phyloP scores from a whole-genome alignment of 2,888 invertebrate genomes.

The Buathra laborator region DNA sequence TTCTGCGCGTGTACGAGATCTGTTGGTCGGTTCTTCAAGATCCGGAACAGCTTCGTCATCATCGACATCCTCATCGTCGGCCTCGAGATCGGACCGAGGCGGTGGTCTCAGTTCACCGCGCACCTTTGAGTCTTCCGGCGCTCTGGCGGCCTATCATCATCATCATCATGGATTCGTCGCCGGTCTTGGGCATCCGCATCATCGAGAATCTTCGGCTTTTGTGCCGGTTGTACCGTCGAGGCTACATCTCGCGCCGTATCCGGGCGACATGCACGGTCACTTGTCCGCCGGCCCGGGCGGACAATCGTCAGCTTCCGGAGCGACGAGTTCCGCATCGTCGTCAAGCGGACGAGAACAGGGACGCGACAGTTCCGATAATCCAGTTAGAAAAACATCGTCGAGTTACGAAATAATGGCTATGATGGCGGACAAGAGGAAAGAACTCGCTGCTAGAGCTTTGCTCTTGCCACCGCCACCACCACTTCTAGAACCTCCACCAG shows the following conservation, averaged over 20 bases:
- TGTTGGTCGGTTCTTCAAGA: constrained; percentile 76
- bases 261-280: constrained; percentile 90
- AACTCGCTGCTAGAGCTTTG: constrained; percentile 89
- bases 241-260: constrained; percentile 91
- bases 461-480: constrained; percentile 89
- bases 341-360: constrained; percentile 75
- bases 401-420: constrained; percentile 94
- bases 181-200: constrained; percentile 86
- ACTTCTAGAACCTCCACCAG: constrained; percentile 88
- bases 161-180: constrained; percentile 85
- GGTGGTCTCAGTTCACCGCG: constrained; percentile 85
- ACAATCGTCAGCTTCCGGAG: constrained; percentile 43
- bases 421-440: constrained; percentile 96
- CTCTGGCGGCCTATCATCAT: constrained; percentile 89
- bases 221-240: constrained; percentile 95
- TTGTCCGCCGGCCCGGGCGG: constrained; percentile 82
- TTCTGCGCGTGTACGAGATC: constrained; percentile 77
- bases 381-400: constrained; percentile 84
- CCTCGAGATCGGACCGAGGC: constrained; percentile 71
- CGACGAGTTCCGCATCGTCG: constrained; percentile 74
- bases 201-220: constrained; percentile 94
- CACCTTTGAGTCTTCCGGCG: constrained; percentile 88
- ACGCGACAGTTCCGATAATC: constrained; percentile 80
- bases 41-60: constrained; percentile 74
- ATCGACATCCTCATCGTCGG: constrained; percentile 77